Percentiles rank a stretch among this genome's conserved stretches.
Evolutionary conservation across 2,113 vertebrate species (phyloP).

Genomic region (Okapia johnstoni): DNA sequence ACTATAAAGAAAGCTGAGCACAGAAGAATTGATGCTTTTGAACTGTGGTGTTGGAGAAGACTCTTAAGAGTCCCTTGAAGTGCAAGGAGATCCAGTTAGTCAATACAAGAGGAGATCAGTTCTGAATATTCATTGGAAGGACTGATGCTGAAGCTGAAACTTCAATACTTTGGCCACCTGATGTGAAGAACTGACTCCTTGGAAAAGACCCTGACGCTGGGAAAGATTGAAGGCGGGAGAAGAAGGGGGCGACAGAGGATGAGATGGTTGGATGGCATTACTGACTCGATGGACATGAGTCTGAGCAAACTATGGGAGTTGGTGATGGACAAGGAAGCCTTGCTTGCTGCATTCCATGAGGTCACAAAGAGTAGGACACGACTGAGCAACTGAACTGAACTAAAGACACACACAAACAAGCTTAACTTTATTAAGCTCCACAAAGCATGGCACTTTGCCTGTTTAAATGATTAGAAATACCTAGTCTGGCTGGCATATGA

Average conservation of each 20-base stretch:
- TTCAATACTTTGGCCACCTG: neutral
- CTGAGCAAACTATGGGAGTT: neutral
- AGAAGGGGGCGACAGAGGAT: neutral
- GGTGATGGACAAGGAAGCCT: neutral
- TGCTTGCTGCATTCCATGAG: neutral
- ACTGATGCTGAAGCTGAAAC: neutral
- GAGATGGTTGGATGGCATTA: neutral
- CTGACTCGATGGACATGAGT: neutral
- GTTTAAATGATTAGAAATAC: neutral
- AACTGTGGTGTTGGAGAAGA: neutral
- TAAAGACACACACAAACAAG: neutral
- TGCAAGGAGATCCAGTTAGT: neutral
- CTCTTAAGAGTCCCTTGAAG: neutral
- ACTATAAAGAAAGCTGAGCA: neutral
- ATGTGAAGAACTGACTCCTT: neutral
- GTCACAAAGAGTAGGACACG: neutral
- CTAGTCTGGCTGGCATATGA: neutral
- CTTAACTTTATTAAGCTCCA: neutral
- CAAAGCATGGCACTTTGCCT: neutral
- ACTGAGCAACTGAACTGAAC: neutral
- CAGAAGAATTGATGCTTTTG: neutral
- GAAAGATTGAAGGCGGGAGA: neutral
- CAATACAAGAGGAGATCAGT: neutral
- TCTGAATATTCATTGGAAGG: neutral
- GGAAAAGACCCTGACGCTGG: neutral